Percentiles rank a stretch among this genome's conserved stretches.
Conservation (phyloP, 2,113 vertebrate genomes). For the Bambusicola thoracicus region DNA sequence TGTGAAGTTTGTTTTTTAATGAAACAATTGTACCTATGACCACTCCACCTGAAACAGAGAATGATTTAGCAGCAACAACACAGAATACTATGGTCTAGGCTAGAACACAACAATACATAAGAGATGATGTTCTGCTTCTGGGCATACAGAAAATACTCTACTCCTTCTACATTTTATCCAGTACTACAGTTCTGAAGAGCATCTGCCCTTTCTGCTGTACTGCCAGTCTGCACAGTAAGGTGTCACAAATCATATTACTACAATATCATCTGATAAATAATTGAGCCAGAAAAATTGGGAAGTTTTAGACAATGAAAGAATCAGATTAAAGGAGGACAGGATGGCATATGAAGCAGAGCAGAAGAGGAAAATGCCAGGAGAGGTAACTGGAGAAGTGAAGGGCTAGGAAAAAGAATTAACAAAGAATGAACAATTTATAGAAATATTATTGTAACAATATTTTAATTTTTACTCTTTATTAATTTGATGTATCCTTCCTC, state of each 20-base stretch:
- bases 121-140: neutral
- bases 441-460: neutral
- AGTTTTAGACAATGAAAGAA: neutral
- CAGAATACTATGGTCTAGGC: neutral
- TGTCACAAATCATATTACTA: neutral
- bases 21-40: neutral
- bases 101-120: neutral
- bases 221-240: neutral
- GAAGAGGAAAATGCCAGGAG: neutral
- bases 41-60: neutral
- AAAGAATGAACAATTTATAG: neutral
- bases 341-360: neutral
- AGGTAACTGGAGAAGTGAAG: neutral
- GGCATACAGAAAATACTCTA: conserved; percentile 2
- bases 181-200: neutral
- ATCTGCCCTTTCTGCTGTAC: neutral
- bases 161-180: neutral
- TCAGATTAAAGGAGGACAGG: neutral
- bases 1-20: neutral
- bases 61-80: neutral
- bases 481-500: neutral
- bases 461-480: neutral
- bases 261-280: neutral
- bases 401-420: neutral
- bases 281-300: neutral